phyloP scores from a whole-genome alignment of 2,797 vertebrate species.

The Xiphophorus birchmanni region DNA sequence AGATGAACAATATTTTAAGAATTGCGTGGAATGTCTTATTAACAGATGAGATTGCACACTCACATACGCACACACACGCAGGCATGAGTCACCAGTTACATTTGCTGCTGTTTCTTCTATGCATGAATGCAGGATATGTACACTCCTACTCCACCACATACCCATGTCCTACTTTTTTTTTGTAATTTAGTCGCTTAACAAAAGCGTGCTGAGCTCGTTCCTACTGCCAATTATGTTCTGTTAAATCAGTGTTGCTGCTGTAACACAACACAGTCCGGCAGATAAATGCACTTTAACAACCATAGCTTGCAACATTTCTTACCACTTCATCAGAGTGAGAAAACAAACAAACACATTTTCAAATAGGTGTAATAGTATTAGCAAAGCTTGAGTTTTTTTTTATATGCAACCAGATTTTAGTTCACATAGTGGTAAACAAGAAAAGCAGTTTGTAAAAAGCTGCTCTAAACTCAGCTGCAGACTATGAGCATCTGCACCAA shows the following conservation, averaged over 20 bases:
- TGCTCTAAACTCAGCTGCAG: background rate
- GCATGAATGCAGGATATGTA: conserved; percentile 17
- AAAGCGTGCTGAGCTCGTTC: conserved; percentile 50
- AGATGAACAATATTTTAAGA: conserved; percentile 19
- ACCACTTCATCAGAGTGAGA: conserved; percentile 18
- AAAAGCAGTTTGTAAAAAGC: background rate
- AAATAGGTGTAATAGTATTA: conserved; percentile 11
- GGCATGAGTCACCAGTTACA: conserved; percentile 4
- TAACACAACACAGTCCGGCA: conserved; percentile 36
- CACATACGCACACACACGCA: conserved; percentile 2
- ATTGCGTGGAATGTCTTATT: conserved; percentile 19
- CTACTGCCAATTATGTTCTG: conserved; percentile 44
- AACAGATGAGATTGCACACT: conserved; percentile 4
- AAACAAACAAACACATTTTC: background rate
- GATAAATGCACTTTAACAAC: conserved; percentile 25
- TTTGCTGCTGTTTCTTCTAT: conserved; percentile 17
- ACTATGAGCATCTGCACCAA: background rate
- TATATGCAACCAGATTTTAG: conserved; percentile 1
- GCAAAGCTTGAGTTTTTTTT: conserved; percentile 7
- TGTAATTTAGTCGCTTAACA: conserved; percentile 52
- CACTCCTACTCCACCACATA: conserved; percentile 17
- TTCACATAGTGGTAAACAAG: background rate
- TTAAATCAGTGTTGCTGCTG: conserved; percentile 47
- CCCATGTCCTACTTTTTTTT: conserved; percentile 28
- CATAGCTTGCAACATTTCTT: conserved; percentile 24